phyloP scores from a whole-genome alignment of 1,140 invertebrate genomes.

The Saccostrea glomerata region DNA sequence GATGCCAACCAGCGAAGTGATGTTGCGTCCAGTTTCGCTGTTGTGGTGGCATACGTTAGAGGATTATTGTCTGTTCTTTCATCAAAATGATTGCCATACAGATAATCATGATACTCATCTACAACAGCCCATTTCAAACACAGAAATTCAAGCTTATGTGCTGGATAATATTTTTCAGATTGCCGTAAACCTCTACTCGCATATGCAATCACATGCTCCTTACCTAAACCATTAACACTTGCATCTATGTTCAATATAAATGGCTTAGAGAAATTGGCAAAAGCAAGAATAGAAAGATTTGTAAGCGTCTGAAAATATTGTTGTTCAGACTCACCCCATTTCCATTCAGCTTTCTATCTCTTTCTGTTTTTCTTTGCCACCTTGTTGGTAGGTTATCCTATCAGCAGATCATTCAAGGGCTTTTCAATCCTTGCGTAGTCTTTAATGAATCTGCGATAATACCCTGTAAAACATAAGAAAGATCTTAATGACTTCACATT shows the following conservation, averaged over 20 bases:
- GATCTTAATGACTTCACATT: constrained; percentile 63
- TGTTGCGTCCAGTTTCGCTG: constrained; percentile 49
- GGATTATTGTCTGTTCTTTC: constrained; percentile 58
- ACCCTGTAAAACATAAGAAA: constrained; percentile 67
- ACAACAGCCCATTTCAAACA: constrained; percentile 46
- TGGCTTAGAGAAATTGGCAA: constrained; percentile 53
- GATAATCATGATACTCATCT: constrained; percentile 53
- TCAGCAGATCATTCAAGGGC: constrained; percentile 58
- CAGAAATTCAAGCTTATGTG: constrained; percentile 46
- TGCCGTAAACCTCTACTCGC: constrained; percentile 33
- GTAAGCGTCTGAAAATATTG: constrained; percentile 53
- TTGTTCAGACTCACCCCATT: constrained; percentile 50
- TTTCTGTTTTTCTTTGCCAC: background rate
- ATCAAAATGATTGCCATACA: constrained; percentile 53
- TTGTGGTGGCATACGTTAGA: constrained; percentile 49
- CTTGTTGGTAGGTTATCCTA: constrained; percentile 28
- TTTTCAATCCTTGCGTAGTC: constrained; percentile 64
- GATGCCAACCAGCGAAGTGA: constrained; percentile 50
- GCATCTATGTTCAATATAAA: constrained; percentile 62
- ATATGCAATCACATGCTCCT: constrained; percentile 41
- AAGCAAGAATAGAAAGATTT: constrained; percentile 58
- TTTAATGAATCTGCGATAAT: constrained; percentile 60
- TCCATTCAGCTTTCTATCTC: background rate
- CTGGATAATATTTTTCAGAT: constrained; percentile 49
- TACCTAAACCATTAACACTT: constrained; percentile 17